Evolutionary conservation across 2,797 vertebrate genomes (phyloP).

Genomic region (Ctenosaura bakeri): DNA sequence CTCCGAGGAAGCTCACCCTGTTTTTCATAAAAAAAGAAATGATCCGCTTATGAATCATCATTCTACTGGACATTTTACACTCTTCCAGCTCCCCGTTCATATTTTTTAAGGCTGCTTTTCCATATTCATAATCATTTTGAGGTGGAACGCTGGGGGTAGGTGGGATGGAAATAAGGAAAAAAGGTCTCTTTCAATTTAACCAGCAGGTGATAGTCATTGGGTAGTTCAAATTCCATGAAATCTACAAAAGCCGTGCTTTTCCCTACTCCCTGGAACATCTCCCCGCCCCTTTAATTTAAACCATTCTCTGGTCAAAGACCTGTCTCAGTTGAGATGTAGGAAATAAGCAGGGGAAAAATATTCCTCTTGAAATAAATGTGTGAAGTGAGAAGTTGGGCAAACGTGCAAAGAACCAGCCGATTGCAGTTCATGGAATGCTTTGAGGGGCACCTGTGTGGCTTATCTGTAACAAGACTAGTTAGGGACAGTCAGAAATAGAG

Average conservation of each 20-base stretch:
- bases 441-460: no score
- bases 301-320: slow-evolving; percentile 13
- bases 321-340: neutral
- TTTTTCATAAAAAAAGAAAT: slow-evolving; percentile 10
- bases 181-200: neutral
- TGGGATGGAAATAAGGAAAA: no score
- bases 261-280: neutral
- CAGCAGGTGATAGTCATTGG: neutral
- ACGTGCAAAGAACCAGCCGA: no score
- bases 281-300: slow-evolving; percentile 17
- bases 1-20: slow-evolving; percentile 29
- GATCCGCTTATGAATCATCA: slow-evolving; percentile 21
- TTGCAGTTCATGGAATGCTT: no score
- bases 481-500: no score
- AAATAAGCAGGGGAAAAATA: neutral
- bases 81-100: neutral
- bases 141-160: neutral
- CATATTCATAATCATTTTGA: neutral
- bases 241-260: neutral
- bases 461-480: no score
- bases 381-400: no score
- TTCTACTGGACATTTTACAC: slow-evolving; percentile 22
- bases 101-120: slow-evolving; percentile 11
- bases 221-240: slow-evolving; percentile 10
- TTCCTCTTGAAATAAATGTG: slow-evolving; percentile 12